A percentile compares a stretch with the other conserved stretches of the same genome.
phyloP scores from a whole-genome alignment of 92 coral and sea anemone species.

The Paramuricea clavata region DNA sequence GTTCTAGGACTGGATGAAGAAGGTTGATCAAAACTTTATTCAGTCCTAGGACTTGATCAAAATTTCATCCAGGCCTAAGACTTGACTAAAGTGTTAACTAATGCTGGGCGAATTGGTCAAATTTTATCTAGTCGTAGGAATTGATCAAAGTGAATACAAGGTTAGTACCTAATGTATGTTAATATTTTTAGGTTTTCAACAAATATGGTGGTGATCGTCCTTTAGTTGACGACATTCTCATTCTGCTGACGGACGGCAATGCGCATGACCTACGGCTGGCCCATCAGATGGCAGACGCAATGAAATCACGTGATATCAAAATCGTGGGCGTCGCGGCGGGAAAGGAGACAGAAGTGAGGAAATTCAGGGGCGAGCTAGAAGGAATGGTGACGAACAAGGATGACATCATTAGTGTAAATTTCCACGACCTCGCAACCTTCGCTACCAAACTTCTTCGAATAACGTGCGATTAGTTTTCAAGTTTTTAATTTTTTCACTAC shows the following conservation, averaged over 20 bases:
- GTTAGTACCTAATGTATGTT: background rate
- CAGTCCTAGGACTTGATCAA: too few relatives aligned
- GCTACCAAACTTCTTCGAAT: conserved; percentile 13
- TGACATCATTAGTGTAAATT: conserved; percentile 38
- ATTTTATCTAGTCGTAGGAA: too few relatives aligned
- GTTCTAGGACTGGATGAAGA: too few relatives aligned
- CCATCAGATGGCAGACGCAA: conserved; percentile 14
- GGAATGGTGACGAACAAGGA: conserved; percentile 20
- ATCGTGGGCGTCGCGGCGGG: conserved; percentile 45
- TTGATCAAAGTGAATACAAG: too few relatives aligned
- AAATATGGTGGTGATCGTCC: conserved; percentile 44
- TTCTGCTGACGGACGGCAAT: conserved; percentile 42
- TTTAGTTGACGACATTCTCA: conserved; percentile 31
- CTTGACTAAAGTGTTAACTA: too few relatives aligned
- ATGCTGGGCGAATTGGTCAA: too few relatives aligned
- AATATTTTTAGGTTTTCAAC: conserved; percentile 34
- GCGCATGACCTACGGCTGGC: conserved; percentile 54
- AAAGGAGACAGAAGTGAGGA: background rate
- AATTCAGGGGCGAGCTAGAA: conserved; percentile 15
- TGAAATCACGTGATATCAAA: conserved; percentile 35
- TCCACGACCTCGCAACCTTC: conserved; percentile 20
- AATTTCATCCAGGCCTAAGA: too few relatives aligned
- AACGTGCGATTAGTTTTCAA: conserved; percentile 17
- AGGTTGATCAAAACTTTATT: too few relatives aligned
- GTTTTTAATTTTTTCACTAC: background rate